Evolutionary conservation across 2,888 invertebrate species (phyloP), one percentile per base, ranked within the genome.

Genomic region (Pseudanteris insignis): DNA sequence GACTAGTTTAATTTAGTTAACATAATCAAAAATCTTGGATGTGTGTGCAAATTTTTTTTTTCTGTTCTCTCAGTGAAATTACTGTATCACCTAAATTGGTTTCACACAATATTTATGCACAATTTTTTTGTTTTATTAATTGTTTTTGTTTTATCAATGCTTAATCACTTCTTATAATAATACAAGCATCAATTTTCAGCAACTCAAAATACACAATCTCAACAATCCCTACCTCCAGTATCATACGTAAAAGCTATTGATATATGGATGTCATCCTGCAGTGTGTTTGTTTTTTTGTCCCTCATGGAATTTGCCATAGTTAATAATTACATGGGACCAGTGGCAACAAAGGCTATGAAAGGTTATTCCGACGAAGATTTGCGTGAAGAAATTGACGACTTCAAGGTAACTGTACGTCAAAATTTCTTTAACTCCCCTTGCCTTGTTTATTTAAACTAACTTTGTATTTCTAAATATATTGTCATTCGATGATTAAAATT

Each of bases 221-320:
- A 94, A 75, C 90, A 93, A 72, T 91, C 89, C 9, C 82, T 94
- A 66, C 94, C 94, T 0, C 92, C 94, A 0, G 94, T 94, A 0
- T 94, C 94, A 0, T 94, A 94, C 79, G 92, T 94, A 0, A 94
- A 94, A 81, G 94, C 94, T 0, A 93, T 94, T 43, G 94, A 94
- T 76, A 90, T 92, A 0, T 94, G 92, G 92, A 94, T 92, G 93
- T 93, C 92, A 0, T 92, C 91, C 0, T 94, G 92, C 77, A 92
- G 93, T 1, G 91, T 94, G 9, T 94, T 93, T 79, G 93, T 94
- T n/a, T 93, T 93, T 77, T 85, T 93, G 44, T 92, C 92, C 0
- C 83, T 92, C 18, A 92, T 94, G 86, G 93, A 94, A 81, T 94
- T 93, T 75, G 93, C 93, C 0, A 88, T 94, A 1, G 93, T 94